Percentiles rank a stretch among this genome's conserved stretches.
phyloP scores from a whole-genome alignment of 2,113 vertebrate genomes.

The Stegostoma tigrinum region DNA sequence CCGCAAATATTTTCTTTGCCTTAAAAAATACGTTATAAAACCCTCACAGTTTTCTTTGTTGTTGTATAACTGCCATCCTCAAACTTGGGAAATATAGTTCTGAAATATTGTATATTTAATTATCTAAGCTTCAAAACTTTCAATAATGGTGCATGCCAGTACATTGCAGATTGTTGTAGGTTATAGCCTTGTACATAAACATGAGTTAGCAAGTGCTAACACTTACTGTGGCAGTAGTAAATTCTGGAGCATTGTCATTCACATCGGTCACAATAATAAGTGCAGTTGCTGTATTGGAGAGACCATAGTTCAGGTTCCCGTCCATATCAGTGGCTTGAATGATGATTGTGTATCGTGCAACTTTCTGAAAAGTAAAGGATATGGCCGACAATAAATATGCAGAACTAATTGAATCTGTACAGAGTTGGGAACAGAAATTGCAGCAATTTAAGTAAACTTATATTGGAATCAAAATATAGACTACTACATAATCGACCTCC shows the following conservation, averaged over 20 bases:
- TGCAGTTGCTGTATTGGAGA: constrained; percentile 92
- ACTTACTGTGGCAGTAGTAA: constrained; percentile 84
- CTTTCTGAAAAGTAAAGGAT: constrained; percentile 66
- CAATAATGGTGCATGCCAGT: neutral
- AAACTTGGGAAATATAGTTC: neutral
- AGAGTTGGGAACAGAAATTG: neutral
- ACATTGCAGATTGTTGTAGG: neutral
- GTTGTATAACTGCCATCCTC: neutral
- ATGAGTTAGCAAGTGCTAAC: neutral
- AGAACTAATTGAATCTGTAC: neutral
- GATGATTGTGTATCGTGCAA: constrained; percentile 89
- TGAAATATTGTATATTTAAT: neutral
- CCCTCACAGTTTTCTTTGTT: neutral
- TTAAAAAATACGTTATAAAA: neutral
- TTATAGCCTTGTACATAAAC: neutral
- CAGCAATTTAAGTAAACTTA: constrained; percentile 53
- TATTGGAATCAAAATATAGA: constrained; percentile 56
- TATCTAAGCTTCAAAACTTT: neutral
- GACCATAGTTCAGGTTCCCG: constrained; percentile 88
- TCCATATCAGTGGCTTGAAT: constrained; percentile 97
- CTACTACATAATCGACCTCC: constrained; percentile 55
- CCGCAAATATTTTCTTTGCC: neutral
- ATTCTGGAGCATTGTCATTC: constrained; percentile 91
- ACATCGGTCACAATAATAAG: constrained; percentile 86
- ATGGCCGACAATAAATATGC: neutral